These are phyloP conservation scores for Chionodraco myersi DNA, from an alignment of 2,113 vertebrate genomes.

Conservation along the genomic window DNA sequence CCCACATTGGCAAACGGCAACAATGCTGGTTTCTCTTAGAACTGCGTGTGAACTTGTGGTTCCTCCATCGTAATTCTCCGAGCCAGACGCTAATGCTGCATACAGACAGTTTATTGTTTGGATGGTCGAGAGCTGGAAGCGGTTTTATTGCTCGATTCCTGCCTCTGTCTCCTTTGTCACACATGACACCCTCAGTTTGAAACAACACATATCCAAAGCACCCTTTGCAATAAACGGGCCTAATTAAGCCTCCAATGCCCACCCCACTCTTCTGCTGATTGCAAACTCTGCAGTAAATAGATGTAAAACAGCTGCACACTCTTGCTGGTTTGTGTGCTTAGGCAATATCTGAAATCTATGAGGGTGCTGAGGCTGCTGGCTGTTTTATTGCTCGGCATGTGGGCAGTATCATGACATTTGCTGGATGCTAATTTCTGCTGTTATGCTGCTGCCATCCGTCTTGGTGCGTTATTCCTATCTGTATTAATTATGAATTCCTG, in stretches of 20 bases:
- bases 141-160: constrained; percentile 9
- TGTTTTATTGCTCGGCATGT: constrained; percentile 69
- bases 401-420: constrained; percentile 59
- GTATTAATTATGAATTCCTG: constrained; percentile 28
- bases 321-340: constrained; percentile 66
- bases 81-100: constrained; percentile 15
- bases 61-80: constrained; percentile 32
- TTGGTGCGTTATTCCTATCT: constrained; percentile 10
- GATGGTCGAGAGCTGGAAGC: constrained; percentile 7
- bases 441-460: constrained; percentile 19
- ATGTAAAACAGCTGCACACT: constrained; percentile 65
- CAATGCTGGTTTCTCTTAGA: constrained; percentile 22
- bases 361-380: constrained; percentile 51
- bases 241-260: background rate
- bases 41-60: constrained; percentile 31
- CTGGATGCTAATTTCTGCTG: constrained; percentile 62
- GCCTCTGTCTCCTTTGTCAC: background rate
- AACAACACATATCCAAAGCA: background rate
- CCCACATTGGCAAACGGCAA: constrained; percentile 1
- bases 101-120: constrained; percentile 8
- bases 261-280: constrained; percentile 16
- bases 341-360: constrained; percentile 30
- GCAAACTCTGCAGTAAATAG: constrained; percentile 56
- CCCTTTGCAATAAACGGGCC: background rate
- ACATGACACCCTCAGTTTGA: background rate